Base-by-base conservation (phyloP, 1,140 invertebrate species). In the Panagrolaimus sp. region DNA sequence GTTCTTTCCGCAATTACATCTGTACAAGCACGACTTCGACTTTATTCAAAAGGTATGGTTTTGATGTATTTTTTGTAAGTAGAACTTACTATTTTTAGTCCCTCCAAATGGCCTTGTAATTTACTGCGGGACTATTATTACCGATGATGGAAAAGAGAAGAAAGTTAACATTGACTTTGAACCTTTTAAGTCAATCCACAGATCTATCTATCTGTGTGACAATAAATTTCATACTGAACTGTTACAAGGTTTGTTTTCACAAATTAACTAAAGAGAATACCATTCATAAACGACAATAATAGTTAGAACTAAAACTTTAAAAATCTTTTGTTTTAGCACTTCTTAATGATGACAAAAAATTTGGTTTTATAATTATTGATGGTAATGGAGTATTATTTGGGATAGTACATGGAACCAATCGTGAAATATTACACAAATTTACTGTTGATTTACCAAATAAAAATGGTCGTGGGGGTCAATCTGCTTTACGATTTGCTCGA, bases 161-260 rank as follows among this genome's bases (percentile, higher is more conserved):
- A 99, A 98, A 88, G 96, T 98, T 5, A 99, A 98, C 86, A 98
- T 98, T 79, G 96, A 98, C 87, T 99, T 99, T 87, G 96, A 99
- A 86, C 96, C 96, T 61, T 98, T 98, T 85, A 96, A 98, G 86
- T 93, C 96, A 70, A 98, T 99, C 83, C 98, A 99, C 86, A 98
- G 96, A 65, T 98, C 96, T 23, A 86, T 98, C 11, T 99, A 99
- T 86, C 87, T 98, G 68, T 99, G 96, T 86, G 96, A 99, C 87
- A 99, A 99, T 85, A 99, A 99, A 87, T 88, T 87, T 75, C 85
- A 87, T 76, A 87, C 87, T 64, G 86, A 87, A 81, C 85, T 79
- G 9, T 69, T 81, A n/a, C 76, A 82, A 78, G 79, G 78, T 81
- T 69, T 46, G 16, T 75, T 46, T 16, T 20, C 8, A 51, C 16